Conservation (phyloP, 2,888 invertebrate genomes). For the Priocnemis perturbator region DNA sequence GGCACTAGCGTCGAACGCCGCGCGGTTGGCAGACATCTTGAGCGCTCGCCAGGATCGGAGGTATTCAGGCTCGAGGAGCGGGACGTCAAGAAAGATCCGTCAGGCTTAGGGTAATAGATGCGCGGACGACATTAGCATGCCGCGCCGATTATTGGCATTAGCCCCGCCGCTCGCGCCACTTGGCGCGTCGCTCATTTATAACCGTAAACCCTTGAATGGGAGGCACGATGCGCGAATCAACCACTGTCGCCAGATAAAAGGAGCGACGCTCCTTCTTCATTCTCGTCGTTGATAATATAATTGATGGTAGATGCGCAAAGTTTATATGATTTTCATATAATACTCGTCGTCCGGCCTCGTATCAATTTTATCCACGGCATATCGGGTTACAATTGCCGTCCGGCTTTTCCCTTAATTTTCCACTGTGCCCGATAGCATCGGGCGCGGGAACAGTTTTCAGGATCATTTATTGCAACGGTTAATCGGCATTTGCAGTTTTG, state of each 20-base stretch:
- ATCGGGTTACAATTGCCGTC: no score
- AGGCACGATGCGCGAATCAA: constrained; percentile 3
- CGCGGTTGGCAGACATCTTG: constrained; percentile 42
- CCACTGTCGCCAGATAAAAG: not conserved
- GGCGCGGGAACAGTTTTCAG: no score
- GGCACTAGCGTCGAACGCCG: constrained; percentile 24
- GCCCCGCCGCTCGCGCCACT: constrained; percentile 55
- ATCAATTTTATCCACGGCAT: no score
- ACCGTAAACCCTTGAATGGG: constrained; percentile 27
- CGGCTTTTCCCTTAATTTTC: no score
- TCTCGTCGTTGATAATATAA: no score
- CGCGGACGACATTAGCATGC: constrained; percentile 73
- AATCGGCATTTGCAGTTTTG: no score
- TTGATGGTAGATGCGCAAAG: no score
- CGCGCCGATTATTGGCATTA: constrained; percentile 72
- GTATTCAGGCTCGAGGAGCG: constrained; percentile 56
- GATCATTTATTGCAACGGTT: no score
- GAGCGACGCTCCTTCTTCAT: no score
- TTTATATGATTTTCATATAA: no score
- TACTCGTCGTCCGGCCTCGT: no score
- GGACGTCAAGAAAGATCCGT: constrained; percentile 71
- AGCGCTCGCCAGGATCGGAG: constrained; percentile 50
- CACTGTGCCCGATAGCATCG: no score
- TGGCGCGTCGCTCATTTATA: constrained; percentile 57
- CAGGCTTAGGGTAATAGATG: constrained; percentile 74